Conservation (phyloP, 2,888 invertebrate genomes). For the Drosophila paranaensis region DNA sequence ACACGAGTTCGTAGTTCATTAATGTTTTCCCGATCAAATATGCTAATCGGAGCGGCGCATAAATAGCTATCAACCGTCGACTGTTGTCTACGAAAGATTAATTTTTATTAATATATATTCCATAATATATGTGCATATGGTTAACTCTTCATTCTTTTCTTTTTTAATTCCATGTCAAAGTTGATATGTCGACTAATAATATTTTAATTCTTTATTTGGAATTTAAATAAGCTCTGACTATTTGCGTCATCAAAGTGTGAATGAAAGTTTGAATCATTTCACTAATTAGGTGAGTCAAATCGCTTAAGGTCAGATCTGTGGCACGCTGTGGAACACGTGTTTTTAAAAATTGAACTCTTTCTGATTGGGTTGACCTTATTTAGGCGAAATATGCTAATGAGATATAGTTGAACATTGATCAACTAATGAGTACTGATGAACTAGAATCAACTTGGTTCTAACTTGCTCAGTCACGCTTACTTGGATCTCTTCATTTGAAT, state of each 20-base stretch:
- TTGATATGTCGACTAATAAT: slow-evolving; percentile 24
- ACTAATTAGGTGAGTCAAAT: slow-evolving; percentile 17
- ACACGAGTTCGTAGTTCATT: slow-evolving; percentile 25
- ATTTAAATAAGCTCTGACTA: slow-evolving; percentile 16
- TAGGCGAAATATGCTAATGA: neutral
- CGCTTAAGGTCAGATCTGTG: neutral
- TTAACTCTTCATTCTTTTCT: neutral
- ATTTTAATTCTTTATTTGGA: slow-evolving; percentile 10
- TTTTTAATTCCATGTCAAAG: slow-evolving; percentile 42
- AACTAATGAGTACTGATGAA: neutral
- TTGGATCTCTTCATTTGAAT: too few relatives aligned
- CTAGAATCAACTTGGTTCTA: neutral
- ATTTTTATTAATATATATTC: slow-evolving; percentile 11
- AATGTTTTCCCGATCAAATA: slow-evolving; percentile 22
- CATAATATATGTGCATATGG: slow-evolving; percentile 40
- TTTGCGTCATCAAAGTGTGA: slow-evolving; percentile 30
- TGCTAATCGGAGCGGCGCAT: slow-evolving; percentile 17
- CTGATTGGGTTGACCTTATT: neutral
- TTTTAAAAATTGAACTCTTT: neutral
- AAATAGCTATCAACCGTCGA: neutral
- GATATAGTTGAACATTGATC: neutral
- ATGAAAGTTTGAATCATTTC: slow-evolving; percentile 41
- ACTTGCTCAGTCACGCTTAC: neutral
- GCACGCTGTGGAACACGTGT: neutral
- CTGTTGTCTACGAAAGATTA: neutral